Evolutionary conservation across 2,888 invertebrate species (phyloP).

Genomic region (Chalcis sispes): DNA sequence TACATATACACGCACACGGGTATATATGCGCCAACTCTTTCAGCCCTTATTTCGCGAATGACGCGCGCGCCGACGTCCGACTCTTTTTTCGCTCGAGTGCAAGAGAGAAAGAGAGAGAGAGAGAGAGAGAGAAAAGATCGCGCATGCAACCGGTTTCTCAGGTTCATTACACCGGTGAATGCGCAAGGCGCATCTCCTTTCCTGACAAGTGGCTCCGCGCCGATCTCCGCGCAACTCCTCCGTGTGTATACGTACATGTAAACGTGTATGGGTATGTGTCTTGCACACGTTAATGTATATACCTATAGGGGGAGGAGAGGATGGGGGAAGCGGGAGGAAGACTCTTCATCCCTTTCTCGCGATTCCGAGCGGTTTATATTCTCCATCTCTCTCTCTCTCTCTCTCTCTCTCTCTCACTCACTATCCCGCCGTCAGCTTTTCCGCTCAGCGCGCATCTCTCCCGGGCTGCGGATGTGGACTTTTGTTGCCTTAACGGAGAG

Average conservation of each 20-base stretch:
- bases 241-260: too few species aligned
- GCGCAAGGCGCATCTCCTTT: slow-evolving; percentile 71
- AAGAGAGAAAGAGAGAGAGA: neutral
- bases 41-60: slow-evolving; percentile 49
- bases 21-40: neutral
- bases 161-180: slow-evolving; percentile 73
- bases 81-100: neutral
- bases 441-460: too few species aligned
- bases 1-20: too few species aligned
- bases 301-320: too few species aligned
- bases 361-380: too few species aligned
- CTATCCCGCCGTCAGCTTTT: too few species aligned
- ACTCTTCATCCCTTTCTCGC: slow-evolving; percentile 27
- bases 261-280: too few species aligned
- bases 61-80: neutral
- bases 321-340: slow-evolving; percentile 14
- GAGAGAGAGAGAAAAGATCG: slow-evolving; percentile 24
- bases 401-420: too few species aligned
- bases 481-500: too few species aligned
- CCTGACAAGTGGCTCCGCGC: slow-evolving; percentile 67
- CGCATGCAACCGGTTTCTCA: slow-evolving; percentile 73
- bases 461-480: too few species aligned
- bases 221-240: neutral
- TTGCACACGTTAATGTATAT: too few species aligned
- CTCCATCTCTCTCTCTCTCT: too few species aligned